Evolutionary conservation across 2,888 invertebrate genomes (phyloP).

Genomic region (Epinotia nisella): DNA sequence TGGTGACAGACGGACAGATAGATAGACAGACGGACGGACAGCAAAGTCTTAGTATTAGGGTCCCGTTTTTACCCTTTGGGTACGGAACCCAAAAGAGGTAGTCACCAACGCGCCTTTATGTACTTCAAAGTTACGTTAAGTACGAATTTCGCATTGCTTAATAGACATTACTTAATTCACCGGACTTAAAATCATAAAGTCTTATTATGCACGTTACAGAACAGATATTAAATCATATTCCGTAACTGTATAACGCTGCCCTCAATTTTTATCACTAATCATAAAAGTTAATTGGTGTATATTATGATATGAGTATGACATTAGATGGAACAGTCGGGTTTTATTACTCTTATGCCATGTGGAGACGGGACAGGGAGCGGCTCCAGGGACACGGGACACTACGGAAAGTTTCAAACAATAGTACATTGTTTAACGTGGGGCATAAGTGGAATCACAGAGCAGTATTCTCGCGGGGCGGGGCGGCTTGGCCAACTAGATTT

Average conservation of each 20-base stretch:
- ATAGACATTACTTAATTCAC: background rate
- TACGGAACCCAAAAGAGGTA: too few species aligned
- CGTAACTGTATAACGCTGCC: slow-evolving; percentile 41
- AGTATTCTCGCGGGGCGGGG: too few species aligned
- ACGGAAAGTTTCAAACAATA: too few species aligned
- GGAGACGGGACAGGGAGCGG: slow-evolving; percentile 15
- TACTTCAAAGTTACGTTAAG: background rate
- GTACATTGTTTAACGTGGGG: too few species aligned
- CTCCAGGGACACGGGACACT: background rate
- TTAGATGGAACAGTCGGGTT: slow-evolving; percentile 36
- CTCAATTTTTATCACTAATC: slow-evolving; percentile 44
- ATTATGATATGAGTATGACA: slow-evolving; percentile 33
- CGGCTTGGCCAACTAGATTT: too few species aligned
- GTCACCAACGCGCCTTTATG: too few species aligned
- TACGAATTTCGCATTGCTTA: background rate
- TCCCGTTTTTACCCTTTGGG: too few species aligned
- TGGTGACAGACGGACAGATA: too few species aligned
- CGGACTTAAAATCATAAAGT: background rate
- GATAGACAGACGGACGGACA: too few species aligned
- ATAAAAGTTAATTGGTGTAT: slow-evolving; percentile 41
- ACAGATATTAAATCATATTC: slow-evolving; percentile 40
- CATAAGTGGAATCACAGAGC: too few species aligned
- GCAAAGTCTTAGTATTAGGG: too few species aligned
- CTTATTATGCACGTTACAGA: slow-evolving; percentile 35
- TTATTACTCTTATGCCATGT: slow-evolving; percentile 34